Evolutionary conservation across 1,140 invertebrate species (phyloP), one percentile per base, ranked within the genome.

Genomic region (Ostrea edulis): DNA sequence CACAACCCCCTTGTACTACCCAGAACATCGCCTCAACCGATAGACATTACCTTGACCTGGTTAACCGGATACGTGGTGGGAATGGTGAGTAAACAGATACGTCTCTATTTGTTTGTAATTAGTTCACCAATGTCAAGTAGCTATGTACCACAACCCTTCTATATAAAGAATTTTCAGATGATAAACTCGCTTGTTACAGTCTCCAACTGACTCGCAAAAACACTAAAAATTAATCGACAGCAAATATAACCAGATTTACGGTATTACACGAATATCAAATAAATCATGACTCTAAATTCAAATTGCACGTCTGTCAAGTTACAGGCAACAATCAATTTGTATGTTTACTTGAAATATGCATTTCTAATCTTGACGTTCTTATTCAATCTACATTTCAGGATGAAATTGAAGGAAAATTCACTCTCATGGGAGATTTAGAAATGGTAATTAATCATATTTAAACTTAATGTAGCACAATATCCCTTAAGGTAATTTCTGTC

Each of bases 401-500:
- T 77, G 68, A 77, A 77, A 77, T 77, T 77, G 68, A 77, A 14
- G 68, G 68, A 14, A 77, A 29, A 35, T 77, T 77, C 25, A 77
- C 25, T 14, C 11, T 77, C 12, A 29, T 77, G 22, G 68, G 68
- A 25, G 12, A 14, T 25, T 87, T 12, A 51, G 53, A 71, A 77
- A 51, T 22, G 52, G 44, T 35, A 53, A 20, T 20, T 62, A 35
- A 77, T 9, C 12, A 11, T 77, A 12, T 35, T 22, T n/a, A 22
- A 22, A 68, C 3, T 68, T 68, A 7, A 8, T 25, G 7, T 20
- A 62, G 5, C 0, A 0, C 14, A n/a, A n/a, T 14, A 44, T n/a
- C 7, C 5, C 7, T 14, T 14, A 62, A 62, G n/a, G n/a, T n/a
- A n/a, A n/a, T 71, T 71, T 25, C 22, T 29, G 0, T 29, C 65